Evolutionary conservation across 2,888 invertebrate species (phyloP).

Genomic region (Leptinotarsa peninsularis): DNA sequence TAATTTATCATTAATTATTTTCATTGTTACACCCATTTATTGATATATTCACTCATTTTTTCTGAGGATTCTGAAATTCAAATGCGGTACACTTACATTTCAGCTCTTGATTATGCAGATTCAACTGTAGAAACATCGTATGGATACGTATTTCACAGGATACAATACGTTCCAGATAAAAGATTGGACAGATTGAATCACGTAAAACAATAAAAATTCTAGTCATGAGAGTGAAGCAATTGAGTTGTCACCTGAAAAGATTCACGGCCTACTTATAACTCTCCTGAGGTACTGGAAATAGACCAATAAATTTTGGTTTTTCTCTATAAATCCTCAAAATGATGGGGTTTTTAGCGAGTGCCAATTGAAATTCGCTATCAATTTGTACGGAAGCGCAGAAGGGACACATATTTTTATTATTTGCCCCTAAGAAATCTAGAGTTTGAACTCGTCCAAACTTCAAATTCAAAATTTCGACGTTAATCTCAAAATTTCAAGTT

Average conservation of each 20-base stretch:
- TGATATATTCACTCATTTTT: too few relatives aligned
- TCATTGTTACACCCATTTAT: too few relatives aligned
- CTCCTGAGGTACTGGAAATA: slow-evolving; percentile 53
- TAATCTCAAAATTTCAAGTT: too few relatives aligned
- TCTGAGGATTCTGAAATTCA: too few relatives aligned
- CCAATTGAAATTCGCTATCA: slow-evolving; percentile 9
- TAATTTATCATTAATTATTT: too few relatives aligned
- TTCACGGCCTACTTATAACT: slow-evolving; percentile 56
- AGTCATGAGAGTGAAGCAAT: slow-evolving; percentile 62
- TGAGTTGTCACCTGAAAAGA: slow-evolving; percentile 60
- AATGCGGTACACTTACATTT: too few relatives aligned
- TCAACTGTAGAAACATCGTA: too few relatives aligned
- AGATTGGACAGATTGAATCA: neutral
- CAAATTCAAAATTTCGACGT: too few relatives aligned
- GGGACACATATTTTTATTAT: neutral
- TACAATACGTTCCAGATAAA: neutral
- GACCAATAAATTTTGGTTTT: slow-evolving; percentile 61
- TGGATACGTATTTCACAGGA: too few relatives aligned
- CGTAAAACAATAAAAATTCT: slow-evolving; percentile 48
- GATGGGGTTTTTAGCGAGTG: slow-evolving; percentile 57
- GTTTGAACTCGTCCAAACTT: too few relatives aligned
- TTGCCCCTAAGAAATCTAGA: neutral
- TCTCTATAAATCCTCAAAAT: slow-evolving; percentile 61
- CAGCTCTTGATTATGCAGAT: too few relatives aligned
- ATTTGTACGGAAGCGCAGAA: neutral